These are phyloP conservation scores for Perodicticus potto DNA, from an alignment of 2,797 vertebrate genomes.

Conservation along the genomic window DNA sequence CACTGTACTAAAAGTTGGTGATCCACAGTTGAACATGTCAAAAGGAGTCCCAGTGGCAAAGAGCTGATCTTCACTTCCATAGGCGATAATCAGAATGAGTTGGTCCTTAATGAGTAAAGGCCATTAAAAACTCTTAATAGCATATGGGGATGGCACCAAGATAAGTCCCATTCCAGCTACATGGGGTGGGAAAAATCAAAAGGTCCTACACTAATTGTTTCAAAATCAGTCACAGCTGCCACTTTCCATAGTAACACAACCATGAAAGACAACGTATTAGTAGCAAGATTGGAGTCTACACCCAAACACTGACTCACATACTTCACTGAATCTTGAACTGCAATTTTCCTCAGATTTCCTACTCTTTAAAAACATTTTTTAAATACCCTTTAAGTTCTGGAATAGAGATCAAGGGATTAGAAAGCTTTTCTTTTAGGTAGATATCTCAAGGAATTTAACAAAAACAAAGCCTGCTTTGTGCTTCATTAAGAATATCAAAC, in stretches of 20 bases:
- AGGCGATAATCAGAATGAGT: background rate
- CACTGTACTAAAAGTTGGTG: background rate
- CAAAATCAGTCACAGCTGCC: slow-evolving; percentile 5
- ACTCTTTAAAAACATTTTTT: background rate
- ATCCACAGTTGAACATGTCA: background rate
- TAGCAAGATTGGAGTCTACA: background rate
- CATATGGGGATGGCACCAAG: too few species aligned
- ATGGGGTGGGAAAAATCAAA: slow-evolving; percentile 1
- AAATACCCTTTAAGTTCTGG: background rate
- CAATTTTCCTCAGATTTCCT: background rate
- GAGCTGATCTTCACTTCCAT: background rate
- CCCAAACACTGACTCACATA: background rate
- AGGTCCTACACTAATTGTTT: background rate
- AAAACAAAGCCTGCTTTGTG: background rate
- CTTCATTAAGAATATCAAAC: background rate
- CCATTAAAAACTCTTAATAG: background rate
- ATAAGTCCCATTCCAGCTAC: background rate
- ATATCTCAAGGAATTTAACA: background rate
- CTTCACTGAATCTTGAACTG: background rate
- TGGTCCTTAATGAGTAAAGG: background rate
- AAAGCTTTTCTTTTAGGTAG: background rate
- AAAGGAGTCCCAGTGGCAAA: background rate
- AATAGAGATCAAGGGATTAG: background rate
- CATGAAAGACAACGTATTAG: background rate
- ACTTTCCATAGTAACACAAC: background rate